Conservation (phyloP, 2,113 vertebrate genomes). For the Gallinago jamesoni region DNA sequence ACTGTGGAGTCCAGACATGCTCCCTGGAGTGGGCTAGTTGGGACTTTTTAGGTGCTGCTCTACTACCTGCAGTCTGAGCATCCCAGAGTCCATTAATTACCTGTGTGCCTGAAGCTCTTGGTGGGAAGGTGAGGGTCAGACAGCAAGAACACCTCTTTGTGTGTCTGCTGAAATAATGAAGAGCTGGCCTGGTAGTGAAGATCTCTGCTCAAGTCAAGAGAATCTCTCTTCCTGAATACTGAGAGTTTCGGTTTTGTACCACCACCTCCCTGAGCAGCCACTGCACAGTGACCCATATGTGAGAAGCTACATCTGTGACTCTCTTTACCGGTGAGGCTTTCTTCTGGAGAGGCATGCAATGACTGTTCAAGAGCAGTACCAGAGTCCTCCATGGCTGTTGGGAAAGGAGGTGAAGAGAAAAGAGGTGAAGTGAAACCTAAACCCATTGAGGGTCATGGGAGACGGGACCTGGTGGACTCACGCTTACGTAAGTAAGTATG, state of each 20-base stretch:
- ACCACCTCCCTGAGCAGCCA: not conserved
- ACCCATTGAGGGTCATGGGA: not conserved
- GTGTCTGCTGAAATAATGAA: not conserved
- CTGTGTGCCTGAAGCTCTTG: not conserved
- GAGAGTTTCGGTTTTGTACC: not conserved
- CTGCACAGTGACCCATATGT: not conserved
- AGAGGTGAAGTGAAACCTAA: not conserved
- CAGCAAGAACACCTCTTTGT: not conserved
- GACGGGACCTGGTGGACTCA: not conserved
- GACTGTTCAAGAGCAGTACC: not conserved
- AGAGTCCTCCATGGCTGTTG: not conserved
- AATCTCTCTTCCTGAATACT: not conserved
- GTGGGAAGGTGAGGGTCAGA: not conserved
- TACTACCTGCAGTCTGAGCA: not conserved
- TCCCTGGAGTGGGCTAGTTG: not conserved
- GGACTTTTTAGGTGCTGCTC: not conserved
- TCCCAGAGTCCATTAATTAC: not conserved
- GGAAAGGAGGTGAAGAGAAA: not conserved
- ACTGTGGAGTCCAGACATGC: not conserved
- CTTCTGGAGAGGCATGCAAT: not conserved
- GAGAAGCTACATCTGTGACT: not conserved
- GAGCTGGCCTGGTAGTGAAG: not conserved
- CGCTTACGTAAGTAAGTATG: not conserved
- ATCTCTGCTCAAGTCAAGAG: not conserved
- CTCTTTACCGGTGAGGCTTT: not conserved